Evolutionary conservation across 2,888 invertebrate species (phyloP), one percentile per base, ranked within the genome.

Genomic region (Leptinotarsa rubiginosa): DNA sequence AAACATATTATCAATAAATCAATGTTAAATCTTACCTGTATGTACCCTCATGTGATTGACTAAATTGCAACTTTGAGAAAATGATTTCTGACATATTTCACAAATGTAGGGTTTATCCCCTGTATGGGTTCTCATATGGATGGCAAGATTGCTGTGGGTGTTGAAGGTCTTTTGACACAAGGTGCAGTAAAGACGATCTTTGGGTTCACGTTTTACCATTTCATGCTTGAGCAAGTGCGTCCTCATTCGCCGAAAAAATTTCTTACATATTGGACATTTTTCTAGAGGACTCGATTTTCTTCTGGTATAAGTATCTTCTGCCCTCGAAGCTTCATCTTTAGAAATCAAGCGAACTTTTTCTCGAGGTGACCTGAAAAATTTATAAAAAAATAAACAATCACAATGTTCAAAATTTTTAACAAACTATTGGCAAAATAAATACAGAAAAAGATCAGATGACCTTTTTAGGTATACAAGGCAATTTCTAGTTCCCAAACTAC

Each of bases 161-260:
- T 86, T 86, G 76, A 87, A 87, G 20, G 79, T 76, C 80, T 85
- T 87, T 74, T 80, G 80, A 73, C 86, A 81, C 75, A 83, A 84
- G 59, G 79, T 78, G 72, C 87, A 87, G 0, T 82, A 82, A 16
- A 86, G 78, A 12, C 83, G 81, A 75, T 85, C 83, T 69, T 81
- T 81, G 12, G 84, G 81, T 49, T 83, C 80, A 41, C 82, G 78
- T 69, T 79, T 82, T 5, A 82, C 75, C 69, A 85, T 82, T 73
- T 85, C 84, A 74, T 88, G 88, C 80, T 88, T 88, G 47, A 85
- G 78, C 7, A 90, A 86, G 79, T 90, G 87, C 74, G 84, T 90
- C 85, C 83, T 89, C 89, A 85, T 89, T 85, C 78, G 85, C 81
- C 81, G 87, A 84, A 87, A 88, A 75, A 77, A 85, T 76, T 87